Percentiles rank a stretch among this genome's conserved stretches.
Evolutionary conservation across 2,888 invertebrate species (phyloP).

Genomic region (Alsophila aescularia): DNA sequence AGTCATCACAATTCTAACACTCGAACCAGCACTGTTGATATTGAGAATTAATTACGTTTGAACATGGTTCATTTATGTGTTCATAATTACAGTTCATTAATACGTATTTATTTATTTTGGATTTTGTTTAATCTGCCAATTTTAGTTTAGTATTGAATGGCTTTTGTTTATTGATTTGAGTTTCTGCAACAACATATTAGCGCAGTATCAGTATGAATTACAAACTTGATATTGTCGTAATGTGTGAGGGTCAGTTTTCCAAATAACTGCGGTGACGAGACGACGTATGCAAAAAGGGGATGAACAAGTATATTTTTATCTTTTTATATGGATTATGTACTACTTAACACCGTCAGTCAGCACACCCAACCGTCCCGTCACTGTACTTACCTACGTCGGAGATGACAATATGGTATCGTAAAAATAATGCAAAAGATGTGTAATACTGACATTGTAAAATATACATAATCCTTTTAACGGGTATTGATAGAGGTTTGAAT

Average conservation of each 20-base stretch:
- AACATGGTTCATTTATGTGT: not conserved
- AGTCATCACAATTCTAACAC: slow-evolving; percentile 19
- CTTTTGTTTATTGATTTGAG: too few species aligned
- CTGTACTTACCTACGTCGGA: not conserved
- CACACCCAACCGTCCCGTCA: too few species aligned
- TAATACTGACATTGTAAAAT: slow-evolving; percentile 4
- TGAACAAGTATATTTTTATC: too few species aligned
- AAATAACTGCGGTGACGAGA: too few species aligned
- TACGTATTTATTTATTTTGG: not conserved
- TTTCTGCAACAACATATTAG: too few species aligned
- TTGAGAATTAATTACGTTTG: slow-evolving; percentile 24
- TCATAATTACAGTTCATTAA: not conserved
- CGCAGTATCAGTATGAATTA: too few species aligned
- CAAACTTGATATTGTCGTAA: too few species aligned
- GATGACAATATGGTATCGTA: slow-evolving; percentile 4
- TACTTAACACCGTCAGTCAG: too few species aligned
- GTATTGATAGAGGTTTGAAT: not conserved
- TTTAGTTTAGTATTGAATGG: not conserved
- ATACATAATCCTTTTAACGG: not conserved
- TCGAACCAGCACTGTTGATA: slow-evolving; percentile 21
- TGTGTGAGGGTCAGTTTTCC: too few species aligned
- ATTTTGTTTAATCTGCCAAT: not conserved
- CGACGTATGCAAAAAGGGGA: too few species aligned
- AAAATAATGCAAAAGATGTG: slow-evolving; percentile 16
- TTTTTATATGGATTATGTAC: too few species aligned